Evolutionary conservation across 2,888 invertebrate genomes (phyloP), one percentile per base, ranked within the genome.

Genomic region (Falcaria lacertinaria): DNA sequence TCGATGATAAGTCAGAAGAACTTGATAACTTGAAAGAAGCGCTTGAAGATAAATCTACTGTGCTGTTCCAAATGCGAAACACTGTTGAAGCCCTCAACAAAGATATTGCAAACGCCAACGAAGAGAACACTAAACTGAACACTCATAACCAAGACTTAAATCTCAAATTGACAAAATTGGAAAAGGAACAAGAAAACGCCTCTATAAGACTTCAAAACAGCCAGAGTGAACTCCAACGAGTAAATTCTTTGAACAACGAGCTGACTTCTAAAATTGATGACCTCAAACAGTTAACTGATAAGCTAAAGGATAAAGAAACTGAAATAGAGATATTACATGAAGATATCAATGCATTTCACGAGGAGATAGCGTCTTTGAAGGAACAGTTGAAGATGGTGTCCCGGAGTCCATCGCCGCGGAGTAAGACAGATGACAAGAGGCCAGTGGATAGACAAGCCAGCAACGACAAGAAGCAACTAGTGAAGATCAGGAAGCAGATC

Each of bases 391-490:
- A 89, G 60, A 80, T 90, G 80, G 86, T 74, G 1, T 87, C 89
- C 0, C 57, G 88, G 1, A 89, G 90, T 43, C 91, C 92, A 13
- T 92, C 93, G 62, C 91, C 90, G 11, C 90, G 91, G 43, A 90
- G 85, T 41, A 91, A 91, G 52, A 86, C 77, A 44, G 74, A 90
- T 11, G 92, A 92, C 17, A 83, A 87, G 3, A 90, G 88, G 55
- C 88, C 80, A 1, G 87, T 64, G 1, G 80, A 80, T 48, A 58
- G 82, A 52, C 91, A 90, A 44, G 90, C 92, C 36, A 88, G 80
- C 19, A 91, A 83, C 5, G 92, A 92, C 51, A 87, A 91, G 45
- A 88, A 91, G 17, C 92, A 93, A 50, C 58, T 93, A 6, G 88
- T 88, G 0, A 91, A 88, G 60, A 91, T 88, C 15, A 74, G 80